These are phyloP conservation scores for Platynereis dumerilii DNA, from an alignment of 2,888 invertebrate species.

Conservation along the genomic window DNA sequence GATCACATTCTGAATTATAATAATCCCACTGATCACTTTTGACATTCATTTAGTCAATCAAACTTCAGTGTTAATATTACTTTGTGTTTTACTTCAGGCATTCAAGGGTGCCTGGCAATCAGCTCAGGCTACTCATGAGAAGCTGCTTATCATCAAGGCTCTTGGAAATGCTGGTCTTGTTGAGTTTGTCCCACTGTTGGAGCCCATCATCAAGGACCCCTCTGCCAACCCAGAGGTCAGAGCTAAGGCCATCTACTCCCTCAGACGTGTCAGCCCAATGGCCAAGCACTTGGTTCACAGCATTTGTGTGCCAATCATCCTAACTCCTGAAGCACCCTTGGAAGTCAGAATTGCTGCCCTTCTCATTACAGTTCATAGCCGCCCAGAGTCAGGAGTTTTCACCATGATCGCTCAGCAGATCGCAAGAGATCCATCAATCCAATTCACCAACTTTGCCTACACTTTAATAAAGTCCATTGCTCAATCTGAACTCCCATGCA, in stretches of 20 bases:
- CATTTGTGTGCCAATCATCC: slow-evolving; percentile 52
- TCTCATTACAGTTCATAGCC: slow-evolving; percentile 45
- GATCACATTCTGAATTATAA: slow-evolving; percentile 31
- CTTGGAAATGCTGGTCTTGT: slow-evolving; percentile 59
- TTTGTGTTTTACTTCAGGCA: too few species aligned
- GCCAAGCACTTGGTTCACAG: slow-evolving; percentile 25
- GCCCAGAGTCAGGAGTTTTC: slow-evolving; percentile 38
- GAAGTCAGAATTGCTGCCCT: slow-evolving; percentile 59
- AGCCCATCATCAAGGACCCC: slow-evolving; percentile 42
- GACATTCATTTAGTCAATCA: too few species aligned
- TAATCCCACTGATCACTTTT: too few species aligned
- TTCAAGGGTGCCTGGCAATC: slow-evolving; percentile 34
- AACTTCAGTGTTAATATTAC: too few species aligned
- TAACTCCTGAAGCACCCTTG: slow-evolving; percentile 51
- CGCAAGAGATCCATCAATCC: background rate
- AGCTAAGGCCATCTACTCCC: slow-evolving; percentile 53
- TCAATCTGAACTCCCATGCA: slow-evolving; percentile 1
- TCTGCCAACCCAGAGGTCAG: slow-evolving; percentile 41
- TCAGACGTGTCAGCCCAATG: slow-evolving; percentile 44
- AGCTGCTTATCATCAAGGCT: slow-evolving; percentile 49
- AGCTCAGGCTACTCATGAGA: slow-evolving; percentile 34
- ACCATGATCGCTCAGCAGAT: slow-evolving; percentile 4
- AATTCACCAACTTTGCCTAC: slow-evolving; percentile 1
- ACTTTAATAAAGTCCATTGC: background rate
- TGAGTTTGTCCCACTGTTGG: slow-evolving; percentile 46